Conservation (phyloP, 2,797 vertebrate genomes). For the Rhinophrynus dorsalis region DNA sequence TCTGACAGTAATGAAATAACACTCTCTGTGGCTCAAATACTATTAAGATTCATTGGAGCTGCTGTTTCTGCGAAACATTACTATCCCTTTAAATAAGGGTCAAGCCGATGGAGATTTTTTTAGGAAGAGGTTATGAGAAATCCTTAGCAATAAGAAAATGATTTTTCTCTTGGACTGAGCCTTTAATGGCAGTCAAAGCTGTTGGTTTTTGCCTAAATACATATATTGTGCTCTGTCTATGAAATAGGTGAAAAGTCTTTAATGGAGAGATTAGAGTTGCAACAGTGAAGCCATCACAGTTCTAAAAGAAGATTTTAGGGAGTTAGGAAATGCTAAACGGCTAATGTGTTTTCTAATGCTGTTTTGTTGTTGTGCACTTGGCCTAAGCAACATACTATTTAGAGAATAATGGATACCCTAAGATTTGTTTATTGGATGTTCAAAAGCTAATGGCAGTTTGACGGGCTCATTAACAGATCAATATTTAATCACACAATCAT, state of each 20-base stretch:
- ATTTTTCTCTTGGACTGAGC: conserved; percentile 68
- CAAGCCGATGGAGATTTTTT: conserved; percentile 51
- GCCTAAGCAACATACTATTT: conserved; percentile 42
- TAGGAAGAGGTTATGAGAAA: conserved; percentile 53
- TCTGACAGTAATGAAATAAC: no score
- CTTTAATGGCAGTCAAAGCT: conserved; percentile 74
- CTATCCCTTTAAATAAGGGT: conserved; percentile 51
- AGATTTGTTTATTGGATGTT: conserved; percentile 38
- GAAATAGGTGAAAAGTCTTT: conserved; percentile 55
- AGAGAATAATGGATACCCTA: conserved; percentile 59
- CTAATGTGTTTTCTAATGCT: conserved; percentile 72
- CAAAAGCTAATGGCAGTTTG: background rate
- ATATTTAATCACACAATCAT: background rate
- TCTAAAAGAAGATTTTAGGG: conserved; percentile 69
- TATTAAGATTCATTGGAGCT: no score
- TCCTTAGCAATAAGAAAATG: conserved; percentile 63
- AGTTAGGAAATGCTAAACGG: conserved; percentile 67
- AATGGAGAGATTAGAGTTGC: conserved; percentile 74
- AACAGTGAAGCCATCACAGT: conserved; percentile 56
- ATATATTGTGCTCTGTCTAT: conserved; percentile 49
- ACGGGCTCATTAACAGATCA: no score
- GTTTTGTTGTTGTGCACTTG: conserved; percentile 53
- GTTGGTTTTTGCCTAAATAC: conserved; percentile 67
- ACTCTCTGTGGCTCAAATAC: no score
- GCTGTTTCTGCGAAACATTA: no score